Evolutionary conservation across 2,113 vertebrate species (phyloP).

Genomic region (Rhea pennata): DNA sequence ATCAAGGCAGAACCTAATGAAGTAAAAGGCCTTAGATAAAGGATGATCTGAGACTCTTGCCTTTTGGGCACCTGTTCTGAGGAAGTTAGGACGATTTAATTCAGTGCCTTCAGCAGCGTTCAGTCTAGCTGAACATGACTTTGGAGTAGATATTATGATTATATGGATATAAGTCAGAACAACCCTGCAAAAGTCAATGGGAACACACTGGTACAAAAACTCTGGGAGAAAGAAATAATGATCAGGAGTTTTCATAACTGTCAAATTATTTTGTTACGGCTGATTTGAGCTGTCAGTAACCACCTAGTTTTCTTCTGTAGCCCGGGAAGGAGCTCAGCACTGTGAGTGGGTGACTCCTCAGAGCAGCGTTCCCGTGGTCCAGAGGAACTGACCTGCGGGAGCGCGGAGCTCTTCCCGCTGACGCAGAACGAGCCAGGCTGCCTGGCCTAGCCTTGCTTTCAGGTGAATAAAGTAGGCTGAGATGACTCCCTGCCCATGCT

Average conservation of each 20-base stretch:
- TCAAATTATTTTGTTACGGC: background rate
- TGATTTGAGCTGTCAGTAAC: background rate
- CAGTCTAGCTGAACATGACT: background rate
- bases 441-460: background rate
- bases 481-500: background rate
- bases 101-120: background rate
- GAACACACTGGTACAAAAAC: background rate
- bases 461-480: constrained; percentile 55
- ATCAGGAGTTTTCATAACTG: background rate
- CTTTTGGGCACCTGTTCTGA: background rate
- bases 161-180: background rate
- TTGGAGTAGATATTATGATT: background rate
- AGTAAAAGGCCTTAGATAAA: background rate
- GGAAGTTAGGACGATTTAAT: background rate
- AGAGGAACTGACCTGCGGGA: background rate
- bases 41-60: background rate
- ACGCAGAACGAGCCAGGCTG: rapidly evolving
- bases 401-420: background rate
- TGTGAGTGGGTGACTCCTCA: background rate
- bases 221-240: background rate
- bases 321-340: background rate
- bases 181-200: background rate
- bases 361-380: rapidly evolving
- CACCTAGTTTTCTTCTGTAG: background rate
- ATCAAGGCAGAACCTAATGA: background rate